Conservation (phyloP, 2,113 vertebrate genomes). For the Cynoglossus semilaevis region DNA sequence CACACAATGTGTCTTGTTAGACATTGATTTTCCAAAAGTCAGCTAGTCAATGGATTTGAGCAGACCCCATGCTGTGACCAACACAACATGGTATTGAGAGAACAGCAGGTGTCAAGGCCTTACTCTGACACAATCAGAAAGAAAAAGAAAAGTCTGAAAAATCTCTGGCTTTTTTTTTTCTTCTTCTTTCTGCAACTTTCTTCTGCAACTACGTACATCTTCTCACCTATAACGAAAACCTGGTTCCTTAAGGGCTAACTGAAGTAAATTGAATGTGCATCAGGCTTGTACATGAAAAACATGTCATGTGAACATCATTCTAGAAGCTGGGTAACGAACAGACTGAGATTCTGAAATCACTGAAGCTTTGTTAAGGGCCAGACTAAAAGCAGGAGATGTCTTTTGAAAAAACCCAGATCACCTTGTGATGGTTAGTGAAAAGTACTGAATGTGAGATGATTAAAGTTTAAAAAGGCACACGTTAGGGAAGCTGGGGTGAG, state of each 20-base stretch:
- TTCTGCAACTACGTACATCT: too few relatives aligned
- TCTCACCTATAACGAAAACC: background rate
- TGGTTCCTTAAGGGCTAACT: background rate
- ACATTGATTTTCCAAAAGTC: conserved; percentile 61
- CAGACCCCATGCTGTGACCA: conserved; percentile 33
- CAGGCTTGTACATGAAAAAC: background rate
- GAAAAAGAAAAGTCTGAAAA: conserved; percentile 14
- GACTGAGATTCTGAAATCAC: conserved; percentile 47
- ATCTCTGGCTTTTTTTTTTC: background rate
- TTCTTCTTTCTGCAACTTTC: too few relatives aligned
- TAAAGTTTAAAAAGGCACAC: conserved; percentile 66
- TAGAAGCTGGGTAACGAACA: conserved; percentile 32
- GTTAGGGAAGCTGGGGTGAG: conserved; percentile 38
- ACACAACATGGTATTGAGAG: conserved; percentile 41
- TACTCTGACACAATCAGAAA: conserved; percentile 44
- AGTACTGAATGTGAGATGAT: conserved; percentile 66
- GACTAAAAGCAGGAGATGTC: conserved; percentile 35
- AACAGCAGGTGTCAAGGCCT: conserved; percentile 44
- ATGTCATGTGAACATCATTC: conserved; percentile 26
- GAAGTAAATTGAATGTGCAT: background rate
- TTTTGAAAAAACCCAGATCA: conserved; percentile 51
- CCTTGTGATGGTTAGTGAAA: conserved; percentile 54
- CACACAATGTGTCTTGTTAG: conserved; percentile 38
- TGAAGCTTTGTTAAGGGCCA: conserved; percentile 34
- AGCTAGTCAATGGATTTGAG: conserved; percentile 37